These are phyloP conservation scores for Metacarcinus magister DNA, from an alignment of 2,888 invertebrate species.

Conservation along the genomic window DNA sequence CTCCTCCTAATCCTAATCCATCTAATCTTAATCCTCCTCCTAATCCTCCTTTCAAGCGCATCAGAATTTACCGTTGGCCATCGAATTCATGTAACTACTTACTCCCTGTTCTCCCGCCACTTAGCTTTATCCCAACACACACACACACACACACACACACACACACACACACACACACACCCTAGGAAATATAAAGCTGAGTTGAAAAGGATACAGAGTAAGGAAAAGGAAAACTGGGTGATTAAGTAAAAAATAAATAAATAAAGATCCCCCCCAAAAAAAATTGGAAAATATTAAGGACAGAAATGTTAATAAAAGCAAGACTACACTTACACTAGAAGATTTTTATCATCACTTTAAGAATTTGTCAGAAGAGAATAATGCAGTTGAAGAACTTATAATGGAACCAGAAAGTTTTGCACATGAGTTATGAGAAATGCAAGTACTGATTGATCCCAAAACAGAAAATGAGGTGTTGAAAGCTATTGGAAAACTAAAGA, in stretches of 20 bases:
- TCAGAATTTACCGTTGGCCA: background rate
- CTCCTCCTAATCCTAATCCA: no score
- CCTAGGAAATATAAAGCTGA: background rate
- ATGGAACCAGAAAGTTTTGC: no score
- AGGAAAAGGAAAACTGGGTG: background rate
- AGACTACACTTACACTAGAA: background rate
- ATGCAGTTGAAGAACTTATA: background rate
- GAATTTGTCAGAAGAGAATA: background rate
- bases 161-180: no score
- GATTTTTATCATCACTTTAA: background rate
- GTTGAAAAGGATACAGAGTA: background rate
- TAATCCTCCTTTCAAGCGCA: background rate
- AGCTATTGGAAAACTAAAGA: no score
- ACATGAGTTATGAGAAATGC: no score
- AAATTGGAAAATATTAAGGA: background rate
- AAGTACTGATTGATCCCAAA: no score
- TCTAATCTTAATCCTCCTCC: no score
- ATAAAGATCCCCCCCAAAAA: background rate
- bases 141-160: no score
- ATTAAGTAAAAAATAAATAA: background rate
- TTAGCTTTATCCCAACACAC: no score
- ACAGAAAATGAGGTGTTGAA: no score
- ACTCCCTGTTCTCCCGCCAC: no score
- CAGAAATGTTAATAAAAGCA: background rate
- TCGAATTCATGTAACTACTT: background rate